Evolutionary conservation across 2,113 vertebrate species (phyloP).

Genomic region (Mormyrus iriodes): DNA sequence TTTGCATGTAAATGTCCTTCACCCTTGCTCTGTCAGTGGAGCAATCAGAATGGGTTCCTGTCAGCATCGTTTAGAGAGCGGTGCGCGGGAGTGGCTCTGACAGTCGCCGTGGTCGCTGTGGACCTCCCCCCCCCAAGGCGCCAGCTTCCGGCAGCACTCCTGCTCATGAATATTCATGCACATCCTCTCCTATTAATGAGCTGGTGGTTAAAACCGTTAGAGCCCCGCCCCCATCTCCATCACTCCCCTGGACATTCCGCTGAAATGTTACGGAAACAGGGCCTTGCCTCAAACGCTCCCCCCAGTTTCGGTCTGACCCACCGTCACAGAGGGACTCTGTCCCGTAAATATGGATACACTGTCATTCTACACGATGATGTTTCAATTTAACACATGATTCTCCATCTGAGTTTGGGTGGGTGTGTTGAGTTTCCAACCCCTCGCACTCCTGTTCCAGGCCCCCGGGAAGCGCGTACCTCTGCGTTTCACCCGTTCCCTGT

Average conservation of each 20-base stretch:
- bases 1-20: slow-evolving; percentile 68
- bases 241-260: neutral
- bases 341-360: neutral
- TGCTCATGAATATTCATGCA: slow-evolving; percentile 23
- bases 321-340: neutral
- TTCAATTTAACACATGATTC: neutral
- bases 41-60: slow-evolving; percentile 57
- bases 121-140: slow-evolving; percentile 4
- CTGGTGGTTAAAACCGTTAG: slow-evolving; percentile 28
- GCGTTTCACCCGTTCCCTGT: slow-evolving; percentile 5
- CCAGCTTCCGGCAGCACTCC: slow-evolving; percentile 11
- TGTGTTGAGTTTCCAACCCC: neutral
- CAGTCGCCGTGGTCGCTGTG: slow-evolving; percentile 40
- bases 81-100: slow-evolving; percentile 49
- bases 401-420: neutral
- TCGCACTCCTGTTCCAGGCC: neutral
- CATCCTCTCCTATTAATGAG: slow-evolving; percentile 7
- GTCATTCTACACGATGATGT: neutral
- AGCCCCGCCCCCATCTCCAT: slow-evolving; percentile 5
- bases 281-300: neutral
- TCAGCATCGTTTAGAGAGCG: slow-evolving; percentile 53
- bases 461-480: slow-evolving; percentile 1
- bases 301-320: neutral
- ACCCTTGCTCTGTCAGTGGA: slow-evolving; percentile 47
- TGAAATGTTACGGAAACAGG: neutral